Conservation (phyloP, 2,113 vertebrate species). For the Pollachius pollachius region DNA sequence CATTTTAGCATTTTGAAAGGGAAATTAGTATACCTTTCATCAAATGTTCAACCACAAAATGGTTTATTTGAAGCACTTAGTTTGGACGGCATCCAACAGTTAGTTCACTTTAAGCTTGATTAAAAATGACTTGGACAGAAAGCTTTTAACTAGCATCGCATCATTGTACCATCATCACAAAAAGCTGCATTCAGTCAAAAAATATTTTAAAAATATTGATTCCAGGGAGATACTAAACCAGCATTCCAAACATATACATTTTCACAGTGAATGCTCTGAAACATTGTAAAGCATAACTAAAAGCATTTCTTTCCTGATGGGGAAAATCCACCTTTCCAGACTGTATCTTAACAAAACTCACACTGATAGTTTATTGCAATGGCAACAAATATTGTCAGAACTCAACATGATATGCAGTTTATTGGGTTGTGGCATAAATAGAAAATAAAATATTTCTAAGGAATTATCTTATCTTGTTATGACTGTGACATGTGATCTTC, state of each 20-base stretch:
- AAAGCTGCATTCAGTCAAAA: constrained; percentile 46
- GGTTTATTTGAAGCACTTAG: constrained; percentile 73
- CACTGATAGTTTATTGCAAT: constrained; percentile 34
- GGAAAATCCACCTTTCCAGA: constrained; percentile 28
- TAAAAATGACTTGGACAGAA: constrained; percentile 46
- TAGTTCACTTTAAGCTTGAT: constrained; percentile 36
- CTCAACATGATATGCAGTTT: constrained; percentile 16
- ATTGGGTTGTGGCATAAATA: constrained; percentile 2
- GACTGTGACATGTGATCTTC: background rate
- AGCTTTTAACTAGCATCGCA: constrained; percentile 38
- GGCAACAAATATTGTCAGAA: constrained; percentile 30
- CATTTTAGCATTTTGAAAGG: background rate
- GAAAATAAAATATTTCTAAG: too few relatives aligned
- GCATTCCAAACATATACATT: constrained; percentile 53
- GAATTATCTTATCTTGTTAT: too few relatives aligned
- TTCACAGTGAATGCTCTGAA: constrained; percentile 22
- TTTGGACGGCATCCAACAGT: constrained; percentile 64
- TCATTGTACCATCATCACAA: constrained; percentile 55
- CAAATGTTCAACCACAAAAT: constrained; percentile 38
- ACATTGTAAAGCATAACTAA: constrained; percentile 35
- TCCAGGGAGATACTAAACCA: constrained; percentile 38
- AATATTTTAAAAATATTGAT: constrained; percentile 49
- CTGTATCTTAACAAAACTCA: constrained; percentile 21
- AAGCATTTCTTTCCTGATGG: constrained; percentile 28
- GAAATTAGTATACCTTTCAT: background rate